A percentile compares a stretch with the other conserved stretches of the same genome.
Evolutionary conservation across 1,140 invertebrate genomes (phyloP).

Genomic region (Cydia pomonella): DNA sequence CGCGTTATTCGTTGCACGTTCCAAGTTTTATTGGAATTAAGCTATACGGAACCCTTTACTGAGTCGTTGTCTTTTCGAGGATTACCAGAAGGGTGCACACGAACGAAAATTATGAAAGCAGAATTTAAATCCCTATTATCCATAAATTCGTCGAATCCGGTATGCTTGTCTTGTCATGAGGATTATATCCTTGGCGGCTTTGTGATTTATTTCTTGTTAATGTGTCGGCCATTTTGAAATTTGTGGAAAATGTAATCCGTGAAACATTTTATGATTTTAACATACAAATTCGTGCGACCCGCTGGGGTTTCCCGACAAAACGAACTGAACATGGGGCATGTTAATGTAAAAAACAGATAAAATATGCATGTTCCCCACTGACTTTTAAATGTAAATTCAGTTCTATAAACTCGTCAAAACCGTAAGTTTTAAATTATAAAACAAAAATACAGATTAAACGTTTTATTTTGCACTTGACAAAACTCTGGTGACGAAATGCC

Average conservation of each 20-base stretch:
- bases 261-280: slow-evolving; percentile 20
- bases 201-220: slow-evolving; percentile 3
- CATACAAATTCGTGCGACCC: neutral
- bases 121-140: slow-evolving; percentile 18
- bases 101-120: slow-evolving; percentile 20
- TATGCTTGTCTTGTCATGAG: neutral
- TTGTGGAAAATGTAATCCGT: neutral
- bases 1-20: slow-evolving; percentile 64
- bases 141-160: slow-evolving; percentile 16
- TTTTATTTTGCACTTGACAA: no score
- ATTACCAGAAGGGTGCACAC: slow-evolving; percentile 47
- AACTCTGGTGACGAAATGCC: no score
- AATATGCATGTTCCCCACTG: neutral
- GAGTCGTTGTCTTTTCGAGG: slow-evolving; percentile 56
- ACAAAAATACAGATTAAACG: neutral
- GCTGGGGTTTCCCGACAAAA: neutral
- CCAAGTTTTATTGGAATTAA: slow-evolving; percentile 72
- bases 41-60: slow-evolving; percentile 65
- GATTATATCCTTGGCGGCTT: slow-evolving; percentile 3
- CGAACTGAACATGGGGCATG: neutral
- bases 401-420: neutral
- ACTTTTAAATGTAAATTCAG: neutral
- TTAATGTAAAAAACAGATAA: neutral
- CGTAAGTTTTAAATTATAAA: neutral
- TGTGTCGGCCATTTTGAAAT: neutral